Base-by-base conservation (phyloP, 2,888 invertebrate species). In the Cosmia trapezina region DNA sequence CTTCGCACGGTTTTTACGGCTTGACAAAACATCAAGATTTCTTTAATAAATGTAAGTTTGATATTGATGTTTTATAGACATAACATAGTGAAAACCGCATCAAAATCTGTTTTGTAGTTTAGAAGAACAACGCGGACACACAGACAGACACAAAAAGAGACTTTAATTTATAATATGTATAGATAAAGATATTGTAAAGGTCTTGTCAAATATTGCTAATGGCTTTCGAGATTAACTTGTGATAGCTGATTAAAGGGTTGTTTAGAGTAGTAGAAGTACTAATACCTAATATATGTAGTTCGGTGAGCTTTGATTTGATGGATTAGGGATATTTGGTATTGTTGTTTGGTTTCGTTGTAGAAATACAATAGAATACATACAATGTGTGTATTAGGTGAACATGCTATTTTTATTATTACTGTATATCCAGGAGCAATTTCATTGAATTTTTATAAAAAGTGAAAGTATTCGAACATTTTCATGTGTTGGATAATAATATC, bases 171-270 rank as follows among this genome's bases (percentile, higher is more conserved):
- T n/a, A n/a, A n/a, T n/a, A n/a, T n/a, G n/a, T n/a, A n/a, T n/a
- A n/a, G n/a, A 28, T 28, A 28, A 28, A 3, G 28, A 28, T 28
- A 59, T 67, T 5, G 68, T 73, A 53, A 66, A 63, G 63, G 49
- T 49, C 54, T 72, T 71, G 70, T 76, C 73, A 81, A 79, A 75
- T 81, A 71, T 59, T 45, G n/a, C 45, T 65, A 72, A 77, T 85
- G 72, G 65, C 80, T 76, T 64, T 74, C 22, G 11, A 67, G 61
- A 81, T 77, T 77, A 63, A 54, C 73, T 77, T 72, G 22, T 57
- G 22, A 51, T 60, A 54, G 45, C 33, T 71, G 56, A 75, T 71
- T 49, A 73, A 76, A 74, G 53, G 68, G 37, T 68, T 70, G 67
- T 54, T 17, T 45, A 28, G 9, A 73, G 28, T 43, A 73, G 28